Percentiles rank a stretch among this genome's conserved stretches.
Conservation (phyloP, 2,888 invertebrate species). For the Microctonus aethiopoides region DNA sequence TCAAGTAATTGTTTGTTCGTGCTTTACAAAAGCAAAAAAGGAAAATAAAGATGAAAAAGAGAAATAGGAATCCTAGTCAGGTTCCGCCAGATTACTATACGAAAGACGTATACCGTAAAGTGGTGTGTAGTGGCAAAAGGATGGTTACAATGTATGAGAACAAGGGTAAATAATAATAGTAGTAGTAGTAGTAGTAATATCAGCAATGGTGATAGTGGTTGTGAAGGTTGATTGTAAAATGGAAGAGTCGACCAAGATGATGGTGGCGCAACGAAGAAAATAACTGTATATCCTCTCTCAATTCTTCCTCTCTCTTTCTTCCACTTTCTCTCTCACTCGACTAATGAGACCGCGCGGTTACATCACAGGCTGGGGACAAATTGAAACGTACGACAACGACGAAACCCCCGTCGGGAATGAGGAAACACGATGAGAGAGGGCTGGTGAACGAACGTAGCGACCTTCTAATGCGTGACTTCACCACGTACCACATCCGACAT, state of each 20-base stretch:
- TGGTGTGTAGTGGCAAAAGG: slow-evolving; percentile 16
- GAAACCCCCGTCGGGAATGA: slow-evolving; percentile 53
- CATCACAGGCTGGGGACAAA: slow-evolving; percentile 64
- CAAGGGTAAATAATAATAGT: background rate
- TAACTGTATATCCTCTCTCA: background rate
- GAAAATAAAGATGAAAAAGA: slow-evolving; percentile 3
- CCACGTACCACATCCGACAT: slow-evolving; percentile 40
- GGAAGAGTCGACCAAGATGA: slow-evolving; percentile 43
- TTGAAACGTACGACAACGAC: slow-evolving; percentile 59
- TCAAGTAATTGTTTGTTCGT: slow-evolving; percentile 58
- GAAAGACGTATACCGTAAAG: slow-evolving; percentile 44
- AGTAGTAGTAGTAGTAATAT: too few relatives aligned
- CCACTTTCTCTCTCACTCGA: slow-evolving; percentile 45
- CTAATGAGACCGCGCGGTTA: slow-evolving; percentile 65
- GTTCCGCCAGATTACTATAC: slow-evolving; percentile 30
- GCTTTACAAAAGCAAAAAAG: slow-evolving; percentile 42
- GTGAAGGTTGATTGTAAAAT: slow-evolving; percentile 60
- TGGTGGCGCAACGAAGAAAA: slow-evolving; percentile 42
- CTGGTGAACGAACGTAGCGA: slow-evolving; percentile 44
- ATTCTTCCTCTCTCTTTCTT: background rate
- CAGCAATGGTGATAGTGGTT: background rate
- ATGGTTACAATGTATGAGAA: slow-evolving; percentile 12
- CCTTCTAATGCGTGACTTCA: slow-evolving; percentile 56
- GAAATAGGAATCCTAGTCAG: slow-evolving; percentile 16
- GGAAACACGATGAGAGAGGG: slow-evolving; percentile 40